Evolutionary conservation across 2,113 vertebrate species (phyloP), one percentile per base, ranked within the genome.

Genomic region (Cyanistes caeruleus): DNA sequence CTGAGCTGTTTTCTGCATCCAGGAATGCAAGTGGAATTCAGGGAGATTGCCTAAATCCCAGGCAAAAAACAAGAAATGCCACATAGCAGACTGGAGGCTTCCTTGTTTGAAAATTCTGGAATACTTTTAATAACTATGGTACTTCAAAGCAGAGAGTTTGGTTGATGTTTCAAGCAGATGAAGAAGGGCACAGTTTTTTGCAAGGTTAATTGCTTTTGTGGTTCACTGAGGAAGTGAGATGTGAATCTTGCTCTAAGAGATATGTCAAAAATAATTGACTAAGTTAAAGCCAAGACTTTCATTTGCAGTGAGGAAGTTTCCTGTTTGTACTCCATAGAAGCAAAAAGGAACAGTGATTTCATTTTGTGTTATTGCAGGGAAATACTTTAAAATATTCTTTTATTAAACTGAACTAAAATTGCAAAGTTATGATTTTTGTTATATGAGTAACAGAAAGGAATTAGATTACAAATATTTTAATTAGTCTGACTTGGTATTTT

Each of bases 171-270:
- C 62, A 83, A 68, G 24, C 14, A 68, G 44, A 72, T 56, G 43
- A 90, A 72, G 46, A 63, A 68, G 48, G 30, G 53, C n/a, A 65
- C 3, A 18, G 1, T 18, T 84, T 87, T 86, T 53, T 82, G 33
- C 74, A 82, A 91, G 60, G 52, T 91, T 91, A 84, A 67, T 92
- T 87, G 69, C 24, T 91, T 95, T 87, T 85, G 33, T 48, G 39
- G 20, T 27, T 82, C 44, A 79, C 33, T 43, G 53, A 52, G 37
- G 53, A 83, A 85, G 58, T 41, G 53, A 88, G 49, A 37, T n/a
- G 44, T 79, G 35, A 79, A 72, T 90, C 51, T 77, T 85, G 22
- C 24, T 44, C 12, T 63, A 20, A 43, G 7, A 78, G 23, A 9
- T 52, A 41, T 90, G 93, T 79, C 30, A n/a, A 60, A 95, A 82